phyloP scores from a whole-genome alignment of 2,888 invertebrate species.

The Acanthacorydalis orientalis region DNA sequence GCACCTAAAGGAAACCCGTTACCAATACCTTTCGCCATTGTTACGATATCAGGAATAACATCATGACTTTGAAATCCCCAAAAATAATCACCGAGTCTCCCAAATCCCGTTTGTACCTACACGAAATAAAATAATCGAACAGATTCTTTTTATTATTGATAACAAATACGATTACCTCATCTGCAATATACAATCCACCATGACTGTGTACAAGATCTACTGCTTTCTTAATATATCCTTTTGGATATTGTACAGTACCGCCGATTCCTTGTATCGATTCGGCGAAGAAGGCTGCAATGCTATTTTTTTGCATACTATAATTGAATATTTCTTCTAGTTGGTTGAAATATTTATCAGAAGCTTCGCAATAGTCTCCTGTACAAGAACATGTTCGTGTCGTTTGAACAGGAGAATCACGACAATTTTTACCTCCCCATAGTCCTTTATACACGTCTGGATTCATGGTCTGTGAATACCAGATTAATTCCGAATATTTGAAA shows the following conservation, averaged over 20 bases:
- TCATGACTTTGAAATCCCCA: constrained; percentile 93
- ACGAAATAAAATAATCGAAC: constrained; percentile 5
- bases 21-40: constrained; percentile 88
- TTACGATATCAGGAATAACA: constrained; percentile 83
- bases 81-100: constrained; percentile 80
- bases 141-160: neutral
- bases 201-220: constrained; percentile 57
- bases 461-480: constrained; percentile 41
- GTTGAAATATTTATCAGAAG: constrained; percentile 64
- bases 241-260: constrained; percentile 84
- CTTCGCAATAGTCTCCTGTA: constrained; percentile 36
- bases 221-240: constrained; percentile 67
- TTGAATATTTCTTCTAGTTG: constrained; percentile 64
- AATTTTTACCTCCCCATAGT: constrained; percentile 73
- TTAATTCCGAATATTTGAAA: too few relatives aligned
- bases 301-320: constrained; percentile 59
- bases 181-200: constrained; percentile 80
- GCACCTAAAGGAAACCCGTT: constrained; percentile 95
- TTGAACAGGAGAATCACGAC: constrained; percentile 76
- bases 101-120: constrained; percentile 91
- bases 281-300: constrained; percentile 78
- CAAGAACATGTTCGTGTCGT: constrained; percentile 52
- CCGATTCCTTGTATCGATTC: constrained; percentile 96
- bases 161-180: constrained; percentile 47
- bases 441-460: constrained; percentile 87